Conservation (phyloP, 2,888 invertebrate genomes). For the Pollenia labialis region DNA sequence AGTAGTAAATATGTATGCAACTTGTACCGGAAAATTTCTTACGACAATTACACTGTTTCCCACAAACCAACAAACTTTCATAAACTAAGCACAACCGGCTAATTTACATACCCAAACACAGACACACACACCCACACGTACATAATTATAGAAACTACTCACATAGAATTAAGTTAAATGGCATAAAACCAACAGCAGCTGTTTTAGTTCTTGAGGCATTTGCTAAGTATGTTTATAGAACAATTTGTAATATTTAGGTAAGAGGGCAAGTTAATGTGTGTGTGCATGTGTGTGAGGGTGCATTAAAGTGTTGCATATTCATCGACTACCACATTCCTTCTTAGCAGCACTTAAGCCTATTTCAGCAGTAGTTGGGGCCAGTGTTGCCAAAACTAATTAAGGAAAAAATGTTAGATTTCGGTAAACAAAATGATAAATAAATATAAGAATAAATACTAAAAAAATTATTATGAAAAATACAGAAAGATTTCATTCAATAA, state of each 20-base stretch:
- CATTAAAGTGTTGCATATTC: neutral
- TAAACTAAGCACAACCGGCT: neutral
- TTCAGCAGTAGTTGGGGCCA: neutral
- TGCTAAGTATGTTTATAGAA: neutral
- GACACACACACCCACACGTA: neutral
- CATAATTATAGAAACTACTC: neutral
- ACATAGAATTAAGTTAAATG: neutral
- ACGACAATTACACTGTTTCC: neutral
- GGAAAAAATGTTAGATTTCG: no score
- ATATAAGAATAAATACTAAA: no score
- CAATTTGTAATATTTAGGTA: neutral
- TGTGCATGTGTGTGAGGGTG: neutral
- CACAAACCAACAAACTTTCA: neutral
- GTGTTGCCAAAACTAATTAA: no score
- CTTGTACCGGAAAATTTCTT: neutral
- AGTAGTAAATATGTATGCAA: neutral
- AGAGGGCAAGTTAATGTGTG: no score
- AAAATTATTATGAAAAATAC: no score
- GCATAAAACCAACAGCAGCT: neutral
- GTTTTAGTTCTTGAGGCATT: conserved; percentile 3
- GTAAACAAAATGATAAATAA: no score
- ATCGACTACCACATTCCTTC: neutral
- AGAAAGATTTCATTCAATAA: no score
- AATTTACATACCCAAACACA: neutral
- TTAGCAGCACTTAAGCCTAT: neutral